Evolutionary conservation across 2,113 vertebrate genomes (phyloP).

Genomic region (Pimephales promelas): DNA sequence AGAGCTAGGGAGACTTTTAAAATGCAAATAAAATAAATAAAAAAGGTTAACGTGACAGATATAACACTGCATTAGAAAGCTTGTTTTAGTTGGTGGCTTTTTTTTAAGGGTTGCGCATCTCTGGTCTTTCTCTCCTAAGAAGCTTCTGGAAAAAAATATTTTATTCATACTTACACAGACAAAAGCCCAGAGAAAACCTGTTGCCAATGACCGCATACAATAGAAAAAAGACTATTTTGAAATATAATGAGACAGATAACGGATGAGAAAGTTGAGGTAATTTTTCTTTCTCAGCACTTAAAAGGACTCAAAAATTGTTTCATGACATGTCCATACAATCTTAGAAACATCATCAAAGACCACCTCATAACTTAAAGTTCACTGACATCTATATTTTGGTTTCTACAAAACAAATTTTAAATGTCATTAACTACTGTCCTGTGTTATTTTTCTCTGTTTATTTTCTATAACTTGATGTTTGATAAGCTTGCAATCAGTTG

Average conservation of each 20-base stretch:
- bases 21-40: slow-evolving; percentile 23
- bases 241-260: neutral
- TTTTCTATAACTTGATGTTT: too few relatives aligned
- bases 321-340: too few relatives aligned
- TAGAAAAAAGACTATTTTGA: neutral
- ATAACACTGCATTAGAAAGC: slow-evolving; percentile 2
- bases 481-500: too few relatives aligned
- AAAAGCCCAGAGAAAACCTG: neutral
- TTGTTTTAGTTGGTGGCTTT: slow-evolving; percentile 4
- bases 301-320: neutral
- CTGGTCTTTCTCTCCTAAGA: neutral
- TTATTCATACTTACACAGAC: slow-evolving; percentile 22
- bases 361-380: too few relatives aligned
- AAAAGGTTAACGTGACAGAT: neutral
- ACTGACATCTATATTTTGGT: too few relatives aligned
- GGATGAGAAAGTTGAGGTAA: neutral
- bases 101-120: neutral
- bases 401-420: too few relatives aligned
- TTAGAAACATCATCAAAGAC: too few relatives aligned
- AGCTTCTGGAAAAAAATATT: slow-evolving; percentile 6
- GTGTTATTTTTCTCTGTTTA: too few relatives aligned
- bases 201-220: neutral
- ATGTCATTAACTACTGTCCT: too few relatives aligned
- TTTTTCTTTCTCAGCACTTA: too few relatives aligned
- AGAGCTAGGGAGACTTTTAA: neutral